Conservation (phyloP, 2,888 invertebrate species). For the Loripinus fragilis region DNA sequence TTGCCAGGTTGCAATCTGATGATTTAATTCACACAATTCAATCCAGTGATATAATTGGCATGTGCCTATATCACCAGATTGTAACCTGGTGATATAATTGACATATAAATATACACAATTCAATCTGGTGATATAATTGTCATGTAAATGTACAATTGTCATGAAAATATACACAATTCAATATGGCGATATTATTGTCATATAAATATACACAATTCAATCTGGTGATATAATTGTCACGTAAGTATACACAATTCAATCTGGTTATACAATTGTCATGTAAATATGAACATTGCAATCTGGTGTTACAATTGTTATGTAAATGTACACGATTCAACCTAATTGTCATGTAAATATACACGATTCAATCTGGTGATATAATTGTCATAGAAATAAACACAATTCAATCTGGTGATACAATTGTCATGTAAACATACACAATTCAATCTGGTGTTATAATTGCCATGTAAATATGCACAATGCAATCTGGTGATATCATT, state of each 20-base stretch:
- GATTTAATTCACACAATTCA: background rate
- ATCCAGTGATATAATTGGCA: background rate
- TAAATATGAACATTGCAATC: background rate
- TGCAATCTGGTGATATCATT: too few relatives aligned
- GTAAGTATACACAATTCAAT: background rate
- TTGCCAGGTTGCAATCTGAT: background rate
- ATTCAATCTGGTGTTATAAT: background rate
- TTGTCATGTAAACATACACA: too few relatives aligned
- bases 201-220: background rate
- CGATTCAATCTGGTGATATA: too few relatives aligned
- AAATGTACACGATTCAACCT: too few relatives aligned
- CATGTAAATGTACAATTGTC: background rate
- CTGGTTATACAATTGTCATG: background rate
- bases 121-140: background rate
- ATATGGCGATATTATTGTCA: background rate
- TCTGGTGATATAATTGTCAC: background rate
- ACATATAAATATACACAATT: background rate
- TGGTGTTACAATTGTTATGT: background rate
- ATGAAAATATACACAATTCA: background rate
- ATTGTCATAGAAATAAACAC: too few relatives aligned
- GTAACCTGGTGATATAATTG: background rate
- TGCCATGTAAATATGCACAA: too few relatives aligned
- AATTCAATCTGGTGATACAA: too few relatives aligned
- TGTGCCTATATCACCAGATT: too few relatives aligned
- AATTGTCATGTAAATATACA: background rate